phyloP scores from a whole-genome alignment of 2,797 vertebrate species.

The Ataeniobius toweri region DNA sequence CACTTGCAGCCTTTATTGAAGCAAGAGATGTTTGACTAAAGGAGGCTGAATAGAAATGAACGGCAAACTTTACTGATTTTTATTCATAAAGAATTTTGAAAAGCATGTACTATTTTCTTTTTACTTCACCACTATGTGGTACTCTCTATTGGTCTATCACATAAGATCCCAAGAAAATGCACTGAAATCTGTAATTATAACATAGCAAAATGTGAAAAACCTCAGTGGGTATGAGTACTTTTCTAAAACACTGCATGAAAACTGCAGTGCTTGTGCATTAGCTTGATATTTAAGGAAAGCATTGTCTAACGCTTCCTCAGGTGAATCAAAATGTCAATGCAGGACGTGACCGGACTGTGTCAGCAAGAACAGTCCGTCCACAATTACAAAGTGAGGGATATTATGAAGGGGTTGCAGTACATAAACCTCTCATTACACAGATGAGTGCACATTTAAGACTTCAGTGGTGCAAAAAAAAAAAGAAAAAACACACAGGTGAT shows the following conservation, averaged over 20 bases:
- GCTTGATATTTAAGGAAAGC: slow-evolving; percentile 19
- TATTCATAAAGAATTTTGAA: not conserved
- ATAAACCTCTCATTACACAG: slow-evolving; percentile 43
- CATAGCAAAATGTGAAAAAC: not conserved
- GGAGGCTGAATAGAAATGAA: not conserved
- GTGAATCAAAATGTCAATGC: slow-evolving; percentile 23
- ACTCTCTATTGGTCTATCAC: not conserved
- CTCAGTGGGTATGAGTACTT: not conserved
- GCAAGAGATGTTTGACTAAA: not conserved
- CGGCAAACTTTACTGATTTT: not conserved
- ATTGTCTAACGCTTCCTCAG: slow-evolving; percentile 13
- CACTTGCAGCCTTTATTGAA: not conserved
- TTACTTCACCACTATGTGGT: not conserved
- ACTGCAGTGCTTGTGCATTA: not conserved
- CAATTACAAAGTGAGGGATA: slow-evolving; percentile 14
- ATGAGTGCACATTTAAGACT: slow-evolving; percentile 25
- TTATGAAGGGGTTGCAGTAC: slow-evolving; percentile 15
- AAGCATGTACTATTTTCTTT: not conserved
- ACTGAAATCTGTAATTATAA: not conserved
- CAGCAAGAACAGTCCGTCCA: slow-evolving; percentile 28
- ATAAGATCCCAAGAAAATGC: not conserved
- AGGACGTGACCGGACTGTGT: slow-evolving; percentile 33
- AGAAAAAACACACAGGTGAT: slow-evolving; percentile 3
- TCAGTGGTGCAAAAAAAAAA: slow-evolving; percentile 23
- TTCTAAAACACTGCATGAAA: not conserved